phyloP scores from a whole-genome alignment of 1,140 invertebrate species.

The Oreohelix idahoensis region DNA sequence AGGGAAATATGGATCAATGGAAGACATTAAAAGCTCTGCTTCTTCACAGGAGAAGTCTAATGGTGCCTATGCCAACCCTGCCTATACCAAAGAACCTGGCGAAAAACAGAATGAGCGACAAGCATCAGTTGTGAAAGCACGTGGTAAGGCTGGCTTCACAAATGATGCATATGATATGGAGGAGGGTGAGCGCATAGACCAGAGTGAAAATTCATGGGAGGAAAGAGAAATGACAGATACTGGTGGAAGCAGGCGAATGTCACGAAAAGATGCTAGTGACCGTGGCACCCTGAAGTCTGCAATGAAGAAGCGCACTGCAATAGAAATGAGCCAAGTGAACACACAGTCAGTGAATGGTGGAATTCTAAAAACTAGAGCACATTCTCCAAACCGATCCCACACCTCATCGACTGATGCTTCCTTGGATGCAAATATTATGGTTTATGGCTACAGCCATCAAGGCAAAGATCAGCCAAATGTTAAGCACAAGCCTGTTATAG shows the following conservation, averaged over 20 bases:
- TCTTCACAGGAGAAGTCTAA: conserved; percentile 28
- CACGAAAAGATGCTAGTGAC: conserved; percentile 14
- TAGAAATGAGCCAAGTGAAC: conserved; percentile 35
- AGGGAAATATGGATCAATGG: conserved; percentile 46
- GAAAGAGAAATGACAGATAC: not conserved
- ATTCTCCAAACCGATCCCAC: conserved; percentile 31
- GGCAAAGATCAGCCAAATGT: conserved; percentile 37
- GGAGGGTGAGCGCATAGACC: not conserved
- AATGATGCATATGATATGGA: conserved; percentile 12
- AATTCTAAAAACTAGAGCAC: conserved; percentile 35
- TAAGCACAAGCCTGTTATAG: conserved; percentile 20
- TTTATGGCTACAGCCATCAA: conserved; percentile 15
- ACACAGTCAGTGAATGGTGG: conserved; percentile 17
- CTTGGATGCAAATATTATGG: conserved; percentile 28
- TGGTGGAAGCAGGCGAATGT: conserved; percentile 9
- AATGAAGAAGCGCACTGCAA: conserved; percentile 15
- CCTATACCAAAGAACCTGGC: conserved; percentile 20
- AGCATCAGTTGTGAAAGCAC: not conserved
- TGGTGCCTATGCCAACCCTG: conserved; percentile 37
- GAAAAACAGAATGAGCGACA: conserved; percentile 32
- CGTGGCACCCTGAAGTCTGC: conserved; percentile 13
- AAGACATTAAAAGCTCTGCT: conserved; percentile 43
- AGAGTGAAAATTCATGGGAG: conserved; percentile 13
- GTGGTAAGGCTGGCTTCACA: conserved; percentile 27
- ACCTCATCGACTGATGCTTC: conserved; percentile 25